Conservation (phyloP, 1,140 invertebrate genomes). For the Heliconius congener region DNA sequence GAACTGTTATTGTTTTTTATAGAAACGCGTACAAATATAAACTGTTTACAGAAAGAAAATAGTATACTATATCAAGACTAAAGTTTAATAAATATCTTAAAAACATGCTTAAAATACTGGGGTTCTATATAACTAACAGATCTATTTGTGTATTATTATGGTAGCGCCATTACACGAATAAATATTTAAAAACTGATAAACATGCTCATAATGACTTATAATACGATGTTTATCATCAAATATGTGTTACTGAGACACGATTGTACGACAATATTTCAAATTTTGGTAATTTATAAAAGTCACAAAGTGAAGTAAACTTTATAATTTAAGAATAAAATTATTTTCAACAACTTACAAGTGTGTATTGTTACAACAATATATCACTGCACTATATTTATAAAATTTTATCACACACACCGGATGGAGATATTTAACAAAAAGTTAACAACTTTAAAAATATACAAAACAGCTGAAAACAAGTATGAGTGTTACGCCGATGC, state of each 20-base stretch:
- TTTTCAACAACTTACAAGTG: background rate
- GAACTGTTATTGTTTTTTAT: background rate
- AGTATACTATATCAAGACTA: background rate
- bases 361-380: background rate
- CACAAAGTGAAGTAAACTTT: too few relatives aligned
- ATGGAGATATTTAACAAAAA: constrained; percentile 30
- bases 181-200: constrained; percentile 16
- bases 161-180: constrained; percentile 14
- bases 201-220: background rate
- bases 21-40: background rate
- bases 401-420: constrained; percentile 20
- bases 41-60: background rate
- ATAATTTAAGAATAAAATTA: background rate
- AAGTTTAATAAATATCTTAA: background rate
- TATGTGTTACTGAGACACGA: background rate
- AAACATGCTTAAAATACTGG: background rate
- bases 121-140: constrained; percentile 9
- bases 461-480: constrained; percentile 22
- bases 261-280: background rate
- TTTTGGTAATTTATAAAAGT: background rate
- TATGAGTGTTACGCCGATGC: constrained; percentile 32
- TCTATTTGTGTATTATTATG: constrained; percentile 20
- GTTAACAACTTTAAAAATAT: constrained; percentile 33
- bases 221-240: constrained; percentile 11
- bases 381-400: constrained; percentile 15